A percentile compares a stretch with the other conserved stretches of the same genome.
These are phyloP conservation scores for Drosophila erecta DNA, from an alignment of 1,140 invertebrate genomes.

Conservation along the genomic window DNA sequence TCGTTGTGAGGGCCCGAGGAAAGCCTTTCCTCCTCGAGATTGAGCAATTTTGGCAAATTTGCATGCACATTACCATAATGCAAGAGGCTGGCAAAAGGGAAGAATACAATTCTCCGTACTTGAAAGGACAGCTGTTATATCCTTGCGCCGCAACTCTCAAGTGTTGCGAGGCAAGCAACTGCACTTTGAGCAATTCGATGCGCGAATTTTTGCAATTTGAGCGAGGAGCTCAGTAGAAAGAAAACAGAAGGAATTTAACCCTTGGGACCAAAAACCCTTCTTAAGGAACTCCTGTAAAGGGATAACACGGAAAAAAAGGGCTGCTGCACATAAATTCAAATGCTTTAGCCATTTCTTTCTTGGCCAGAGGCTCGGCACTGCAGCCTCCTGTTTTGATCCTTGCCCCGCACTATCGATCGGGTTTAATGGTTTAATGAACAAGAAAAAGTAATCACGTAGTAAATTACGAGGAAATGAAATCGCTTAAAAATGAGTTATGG, in stretches of 20 bases:
- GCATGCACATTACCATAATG: slow-evolving; percentile 78
- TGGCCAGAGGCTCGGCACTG: slow-evolving; percentile 31
- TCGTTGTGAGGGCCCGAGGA: slow-evolving; percentile 16
- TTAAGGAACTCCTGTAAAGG: slow-evolving; percentile 25
- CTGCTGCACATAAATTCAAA: slow-evolving; percentile 58
- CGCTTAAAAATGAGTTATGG: slow-evolving; percentile 77
- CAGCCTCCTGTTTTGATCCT: slow-evolving; percentile 57
- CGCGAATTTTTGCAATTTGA: slow-evolving; percentile 73
- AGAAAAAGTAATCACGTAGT: slow-evolving; percentile 80
- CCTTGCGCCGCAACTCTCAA: slow-evolving; percentile 15
- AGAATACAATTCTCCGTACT: slow-evolving; percentile 28
- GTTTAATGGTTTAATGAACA: slow-evolving; percentile 79
- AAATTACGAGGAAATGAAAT: slow-evolving; percentile 78
- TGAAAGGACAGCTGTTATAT: slow-evolving; percentile 51
- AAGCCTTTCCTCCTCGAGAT: slow-evolving; percentile 39
- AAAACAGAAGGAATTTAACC: slow-evolving; percentile 39
- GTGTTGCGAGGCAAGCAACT: slow-evolving; percentile 32
- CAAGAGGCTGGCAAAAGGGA: slow-evolving; percentile 39
- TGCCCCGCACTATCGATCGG: slow-evolving; percentile 64
- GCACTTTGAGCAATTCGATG: slow-evolving; percentile 72
- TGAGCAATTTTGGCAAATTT: slow-evolving; percentile 79
- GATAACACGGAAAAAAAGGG: slow-evolving; percentile 26
- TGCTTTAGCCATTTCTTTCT: slow-evolving; percentile 40
- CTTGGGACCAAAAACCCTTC: slow-evolving; percentile 37
- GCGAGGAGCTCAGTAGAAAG: slow-evolving; percentile 1